phyloP scores from a whole-genome alignment of 2,797 vertebrate genomes.

The Hypotaenidia okinawae region DNA sequence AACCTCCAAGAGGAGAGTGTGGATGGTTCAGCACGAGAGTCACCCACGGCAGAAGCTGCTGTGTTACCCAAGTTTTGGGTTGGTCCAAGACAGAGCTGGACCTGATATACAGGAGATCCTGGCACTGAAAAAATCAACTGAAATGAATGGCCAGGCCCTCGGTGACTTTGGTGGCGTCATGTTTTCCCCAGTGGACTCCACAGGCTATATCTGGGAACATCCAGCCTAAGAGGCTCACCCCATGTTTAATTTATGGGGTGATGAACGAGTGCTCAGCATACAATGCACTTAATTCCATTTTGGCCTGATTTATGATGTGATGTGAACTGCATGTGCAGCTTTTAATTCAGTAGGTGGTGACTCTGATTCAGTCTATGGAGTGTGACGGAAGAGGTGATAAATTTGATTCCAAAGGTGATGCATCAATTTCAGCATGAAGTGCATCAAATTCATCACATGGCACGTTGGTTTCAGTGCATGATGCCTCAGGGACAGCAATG shows the following conservation, averaged over 20 bases:
- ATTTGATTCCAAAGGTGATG: slow-evolving; percentile 61
- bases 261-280: slow-evolving; percentile 67
- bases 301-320: slow-evolving; percentile 67
- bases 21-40: not conserved
- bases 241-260: slow-evolving; percentile 63
- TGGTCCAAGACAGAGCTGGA: not conserved
- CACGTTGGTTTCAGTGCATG: not conserved
- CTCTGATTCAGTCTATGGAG: slow-evolving; percentile 59
- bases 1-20: not conserved
- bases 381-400: slow-evolving; percentile 50
- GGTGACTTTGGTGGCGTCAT: not conserved
- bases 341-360: slow-evolving; percentile 73
- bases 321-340: slow-evolving; percentile 64
- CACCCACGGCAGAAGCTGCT: not conserved
- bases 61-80: not conserved
- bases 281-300: slow-evolving; percentile 70
- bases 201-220: slow-evolving; percentile 1
- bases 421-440: slow-evolving; percentile 57
- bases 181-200: not conserved
- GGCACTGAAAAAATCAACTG: not conserved
- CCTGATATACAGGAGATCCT: not conserved
- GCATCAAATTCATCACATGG: slow-evolving; percentile 26
- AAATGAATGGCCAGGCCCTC: slow-evolving; percentile 2
- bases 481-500: not conserved
- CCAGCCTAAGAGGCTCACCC: slow-evolving; percentile 19